These are phyloP conservation scores for Grammomys dolichurus DNA, from an alignment of 2,113 vertebrate species.

Conservation along the genomic window DNA sequence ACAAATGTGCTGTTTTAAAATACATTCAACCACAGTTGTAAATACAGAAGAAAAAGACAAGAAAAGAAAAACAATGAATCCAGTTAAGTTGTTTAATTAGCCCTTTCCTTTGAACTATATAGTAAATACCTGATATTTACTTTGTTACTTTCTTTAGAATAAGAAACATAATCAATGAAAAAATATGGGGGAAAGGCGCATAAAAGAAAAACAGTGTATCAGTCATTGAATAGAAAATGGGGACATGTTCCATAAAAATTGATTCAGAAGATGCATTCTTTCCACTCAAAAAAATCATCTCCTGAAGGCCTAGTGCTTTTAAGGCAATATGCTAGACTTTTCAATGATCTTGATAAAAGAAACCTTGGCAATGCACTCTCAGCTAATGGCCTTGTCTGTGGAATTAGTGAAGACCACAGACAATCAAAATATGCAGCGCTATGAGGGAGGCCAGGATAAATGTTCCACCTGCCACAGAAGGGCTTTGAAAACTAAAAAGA, in stretches of 20 bases:
- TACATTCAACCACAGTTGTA: not conserved
- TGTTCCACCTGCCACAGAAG: not conserved
- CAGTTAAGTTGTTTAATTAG: not conserved
- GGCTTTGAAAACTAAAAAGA: not conserved
- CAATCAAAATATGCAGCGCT: not conserved
- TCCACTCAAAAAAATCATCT: not conserved
- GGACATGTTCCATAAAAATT: not conserved
- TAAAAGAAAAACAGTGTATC: not conserved
- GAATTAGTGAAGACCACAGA: not conserved
- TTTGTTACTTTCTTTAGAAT: not conserved
- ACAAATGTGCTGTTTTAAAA: not conserved
- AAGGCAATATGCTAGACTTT: not conserved
- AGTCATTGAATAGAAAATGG: not conserved
- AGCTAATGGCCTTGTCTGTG: not conserved
- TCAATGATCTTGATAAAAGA: not conserved
- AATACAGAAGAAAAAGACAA: not conserved
- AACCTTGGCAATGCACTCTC: not conserved
- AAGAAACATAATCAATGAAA: slow-evolving; percentile 12
- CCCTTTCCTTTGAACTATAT: not conserved
- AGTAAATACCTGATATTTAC: not conserved
- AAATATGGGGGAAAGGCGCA: not conserved
- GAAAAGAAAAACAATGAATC: not conserved
- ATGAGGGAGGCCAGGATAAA: not conserved
- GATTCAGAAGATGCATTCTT: not conserved
- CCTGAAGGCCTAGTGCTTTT: not conserved